Evolutionary conservation across 2,888 invertebrate genomes (phyloP), one percentile per base, ranked within the genome.

Genomic region (Philaethria dido): DNA sequence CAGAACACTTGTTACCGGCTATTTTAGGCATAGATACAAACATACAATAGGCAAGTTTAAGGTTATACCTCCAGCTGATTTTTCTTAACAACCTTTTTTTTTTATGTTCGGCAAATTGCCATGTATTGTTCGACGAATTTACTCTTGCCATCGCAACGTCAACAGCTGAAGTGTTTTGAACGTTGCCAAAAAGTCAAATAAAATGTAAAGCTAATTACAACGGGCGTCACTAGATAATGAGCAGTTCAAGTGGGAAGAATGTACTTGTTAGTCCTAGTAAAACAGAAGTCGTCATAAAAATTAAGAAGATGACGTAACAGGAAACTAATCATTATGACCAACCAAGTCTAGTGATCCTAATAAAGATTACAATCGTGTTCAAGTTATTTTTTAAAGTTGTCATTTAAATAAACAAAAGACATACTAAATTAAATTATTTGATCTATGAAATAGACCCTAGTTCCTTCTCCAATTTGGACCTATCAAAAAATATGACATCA

Each of bases 1-100:
- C n/a, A 16, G 6, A 42, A 80, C 80, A 83, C 78, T 83, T 78
- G 79, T 73, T 76, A 73, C 65, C 64, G 62, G 68, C 74, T 78
- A 79, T 78, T 81, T 78, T 80, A 79, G 76, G 72, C 66, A 29
- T 60, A 52, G 54, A 62, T 59, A 66, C 42, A 29, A 29, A 16
- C 29, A 48, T 16, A 39, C 29, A 78, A 77, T 74, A 75, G 65
- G 76, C 75, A 80, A 83, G 77, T 82, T 80, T 77, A 80, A 81
- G 78, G 79, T 78, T 79, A 79, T 71, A 59, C 77, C 78, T 78
- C 78, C 79, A 80, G 80, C 79, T 78, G 78, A 75, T 42, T 77
- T 70, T 54, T 52, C 22, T 44, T 47, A 54, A 61, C 39, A 66
- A 63, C n/a, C 18, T 39, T 29, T 67, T 55, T 52, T 59, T 44